Evolutionary conservation across 2,888 invertebrate genomes (phyloP), one percentile per base, ranked within the genome.

Genomic region (Axea sp.): DNA sequence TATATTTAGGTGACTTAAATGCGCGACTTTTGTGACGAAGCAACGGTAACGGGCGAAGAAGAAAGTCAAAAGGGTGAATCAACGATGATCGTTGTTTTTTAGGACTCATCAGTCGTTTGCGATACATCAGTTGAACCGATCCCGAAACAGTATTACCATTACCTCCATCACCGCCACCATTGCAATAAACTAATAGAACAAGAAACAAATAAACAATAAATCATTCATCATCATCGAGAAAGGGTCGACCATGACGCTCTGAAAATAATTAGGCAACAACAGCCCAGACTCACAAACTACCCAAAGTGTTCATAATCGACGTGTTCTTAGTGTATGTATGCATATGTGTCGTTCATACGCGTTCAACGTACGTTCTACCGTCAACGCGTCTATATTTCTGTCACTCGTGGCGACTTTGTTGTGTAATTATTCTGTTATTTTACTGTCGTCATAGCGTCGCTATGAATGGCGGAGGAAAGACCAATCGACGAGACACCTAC

Each of bases 291-390:
- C 82, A 76, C 82, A 84, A 83, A 81, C 81, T 83, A 83, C 84
- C 85, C 82, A 82, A 86, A 86, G 86, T 86, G 86, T 86, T 86
- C 86, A 84, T 83, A 81, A 80, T 80, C 81, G 79, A 83, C 80
- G 78, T 82, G 77, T 83, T 82, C 80, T 82, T 76, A 78, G 80
- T 78, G 78, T 81, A 79, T 78, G 55, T 39, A 12, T 78, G 37
- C 39, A 24, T 79, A 78, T 64, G 60, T 3, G 11, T 7, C 78
- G 80, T 26, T 24, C 80, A 78, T 76, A 78, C 79, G 78, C 76
- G 80, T 80, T 60, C 60, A 69, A 55, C 57, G 77, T 79, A 81
- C 78, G 78, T 65, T 77, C 73, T 76, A 76, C 76, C 77, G 64
- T 79, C 76, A 30, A 33, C 53, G 9, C 8, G 12, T 22, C 5